Evolutionary conservation across 1,140 invertebrate species (phyloP).

Genomic region (Armadillidium nasatum): DNA sequence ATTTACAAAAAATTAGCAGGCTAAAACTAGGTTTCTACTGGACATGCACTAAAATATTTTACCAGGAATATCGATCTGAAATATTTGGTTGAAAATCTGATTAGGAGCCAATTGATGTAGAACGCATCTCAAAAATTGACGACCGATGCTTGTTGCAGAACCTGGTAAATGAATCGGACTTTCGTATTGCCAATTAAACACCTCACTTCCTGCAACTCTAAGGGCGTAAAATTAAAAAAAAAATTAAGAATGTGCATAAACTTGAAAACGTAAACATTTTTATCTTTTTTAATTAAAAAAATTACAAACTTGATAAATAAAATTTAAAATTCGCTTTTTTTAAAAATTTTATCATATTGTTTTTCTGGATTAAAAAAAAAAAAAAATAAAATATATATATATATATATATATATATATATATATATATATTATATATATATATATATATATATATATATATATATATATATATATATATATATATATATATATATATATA

Average conservation of each 20-base stretch:
- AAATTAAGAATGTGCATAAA: background rate
- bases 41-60: constrained; percentile 29
- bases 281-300: background rate
- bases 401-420: no score
- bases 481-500: no score
- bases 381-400: no score
- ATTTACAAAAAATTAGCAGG: no score
- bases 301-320: background rate
- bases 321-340: no score
- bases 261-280: background rate
- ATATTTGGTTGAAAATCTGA: constrained; percentile 93
- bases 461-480: no score
- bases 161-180: constrained; percentile 80
- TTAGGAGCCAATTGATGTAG: constrained; percentile 93
- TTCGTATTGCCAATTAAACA: constrained; percentile 82
- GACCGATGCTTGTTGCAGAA: constrained; percentile 83
- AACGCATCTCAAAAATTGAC: constrained; percentile 93
- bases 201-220: constrained; percentile 42
- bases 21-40: no score
- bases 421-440: no score
- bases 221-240: background rate
- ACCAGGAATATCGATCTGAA: constrained; percentile 82
- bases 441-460: no score
- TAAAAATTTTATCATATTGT: no score
- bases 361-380: no score